These are phyloP conservation scores for Telmatherina bonti DNA, from an alignment of 2,797 vertebrate genomes.

Conservation along the genomic window DNA sequence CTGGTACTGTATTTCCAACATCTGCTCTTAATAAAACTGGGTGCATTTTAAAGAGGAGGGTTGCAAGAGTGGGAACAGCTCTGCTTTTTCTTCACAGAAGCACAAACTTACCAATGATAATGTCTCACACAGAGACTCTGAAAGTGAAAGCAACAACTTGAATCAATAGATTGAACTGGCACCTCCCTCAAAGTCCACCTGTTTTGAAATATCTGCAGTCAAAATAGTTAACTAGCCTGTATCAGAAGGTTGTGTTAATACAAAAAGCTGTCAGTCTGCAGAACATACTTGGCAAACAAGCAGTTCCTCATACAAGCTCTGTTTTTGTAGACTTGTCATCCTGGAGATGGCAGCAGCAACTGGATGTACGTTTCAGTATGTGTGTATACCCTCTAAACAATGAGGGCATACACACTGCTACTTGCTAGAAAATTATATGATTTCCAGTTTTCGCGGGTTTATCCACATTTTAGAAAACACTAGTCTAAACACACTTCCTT, in stretches of 20 bases:
- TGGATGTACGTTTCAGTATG: background rate
- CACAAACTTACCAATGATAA: background rate
- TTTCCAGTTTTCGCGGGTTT: background rate
- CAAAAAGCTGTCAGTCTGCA: too few relatives aligned
- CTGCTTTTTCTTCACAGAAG: background rate
- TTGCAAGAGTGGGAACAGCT: background rate
- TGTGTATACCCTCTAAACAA: background rate
- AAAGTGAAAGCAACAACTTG: background rate
- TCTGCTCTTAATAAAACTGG: too few relatives aligned
- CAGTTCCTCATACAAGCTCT: background rate
- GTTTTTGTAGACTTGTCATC: background rate
- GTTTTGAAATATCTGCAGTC: background rate
- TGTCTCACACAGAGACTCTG: background rate
- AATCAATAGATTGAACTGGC: background rate
- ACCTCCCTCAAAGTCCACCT: background rate
- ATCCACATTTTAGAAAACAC: background rate
- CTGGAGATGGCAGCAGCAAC: background rate
- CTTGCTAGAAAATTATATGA: background rate
- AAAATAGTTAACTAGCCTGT: background rate
- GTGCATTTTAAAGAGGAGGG: too few relatives aligned
- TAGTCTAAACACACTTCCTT: background rate
- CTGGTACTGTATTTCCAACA: too few relatives aligned
- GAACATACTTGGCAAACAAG: too few relatives aligned
- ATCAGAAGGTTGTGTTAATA: background rate
- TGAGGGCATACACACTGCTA: background rate